These are phyloP conservation scores for Antennarius striatus DNA, from an alignment of 2,113 vertebrate genomes.

Conservation along the genomic window DNA sequence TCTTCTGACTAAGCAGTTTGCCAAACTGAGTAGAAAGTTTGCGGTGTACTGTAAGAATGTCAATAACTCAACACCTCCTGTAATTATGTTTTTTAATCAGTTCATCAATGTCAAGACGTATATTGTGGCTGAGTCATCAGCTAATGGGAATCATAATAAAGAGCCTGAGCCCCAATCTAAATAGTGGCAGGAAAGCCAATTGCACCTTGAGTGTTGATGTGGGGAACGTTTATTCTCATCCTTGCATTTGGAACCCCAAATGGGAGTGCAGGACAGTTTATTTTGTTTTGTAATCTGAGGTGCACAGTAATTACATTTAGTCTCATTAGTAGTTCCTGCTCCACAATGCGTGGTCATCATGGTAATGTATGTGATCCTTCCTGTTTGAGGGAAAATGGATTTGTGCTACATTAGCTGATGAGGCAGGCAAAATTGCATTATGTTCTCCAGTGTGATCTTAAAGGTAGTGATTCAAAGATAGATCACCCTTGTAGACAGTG, in stretches of 20 bases:
- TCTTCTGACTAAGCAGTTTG: constrained; percentile 29
- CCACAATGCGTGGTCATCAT: constrained; percentile 76
- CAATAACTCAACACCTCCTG: constrained; percentile 51
- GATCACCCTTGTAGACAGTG: constrained; percentile 51
- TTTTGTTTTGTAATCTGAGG: constrained; percentile 74
- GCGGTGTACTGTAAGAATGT: constrained; percentile 44
- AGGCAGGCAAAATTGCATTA: constrained; percentile 82
- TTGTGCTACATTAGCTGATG: constrained; percentile 85
- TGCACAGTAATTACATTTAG: constrained; percentile 80
- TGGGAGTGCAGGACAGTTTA: constrained; percentile 60
- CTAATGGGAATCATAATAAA: constrained; percentile 61
- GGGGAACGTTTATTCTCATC: constrained; percentile 52
- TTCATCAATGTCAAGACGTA: constrained; percentile 42
- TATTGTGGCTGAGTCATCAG: constrained; percentile 52
- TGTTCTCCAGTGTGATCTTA: constrained; percentile 79
- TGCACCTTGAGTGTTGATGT: constrained; percentile 35
- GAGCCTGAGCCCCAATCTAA: constrained; percentile 35
- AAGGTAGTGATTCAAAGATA: constrained; percentile 74
- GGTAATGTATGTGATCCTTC: constrained; percentile 82
- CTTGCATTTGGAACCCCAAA: constrained; percentile 18
- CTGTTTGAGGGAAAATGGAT: constrained; percentile 80
- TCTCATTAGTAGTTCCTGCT: constrained; percentile 75
- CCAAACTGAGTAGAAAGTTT: constrained; percentile 43
- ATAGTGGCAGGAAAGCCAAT: constrained; percentile 60
- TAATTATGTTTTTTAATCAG: constrained; percentile 40